phyloP scores from a whole-genome alignment of 2,113 vertebrate genomes.

The Apodemus speciosus region DNA sequence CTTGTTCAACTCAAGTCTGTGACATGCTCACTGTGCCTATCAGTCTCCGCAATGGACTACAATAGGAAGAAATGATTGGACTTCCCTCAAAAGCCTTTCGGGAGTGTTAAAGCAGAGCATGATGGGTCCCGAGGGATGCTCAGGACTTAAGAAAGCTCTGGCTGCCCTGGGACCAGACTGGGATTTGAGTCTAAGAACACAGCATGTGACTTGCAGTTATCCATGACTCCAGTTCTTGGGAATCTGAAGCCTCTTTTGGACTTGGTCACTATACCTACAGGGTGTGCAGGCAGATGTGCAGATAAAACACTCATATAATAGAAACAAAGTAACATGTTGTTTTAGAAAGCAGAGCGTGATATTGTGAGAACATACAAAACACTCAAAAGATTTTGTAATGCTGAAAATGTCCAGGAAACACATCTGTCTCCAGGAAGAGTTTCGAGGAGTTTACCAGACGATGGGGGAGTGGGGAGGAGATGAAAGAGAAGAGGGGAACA shows the following conservation, averaged over 20 bases:
- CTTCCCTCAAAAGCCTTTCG: background rate
- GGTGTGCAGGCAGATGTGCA: background rate
- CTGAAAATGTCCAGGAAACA: background rate
- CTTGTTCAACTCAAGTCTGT: background rate
- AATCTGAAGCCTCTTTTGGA: background rate
- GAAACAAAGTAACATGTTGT: background rate
- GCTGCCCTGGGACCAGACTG: background rate
- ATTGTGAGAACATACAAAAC: background rate
- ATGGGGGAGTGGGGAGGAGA: rapidly evolving
- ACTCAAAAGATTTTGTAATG: background rate
- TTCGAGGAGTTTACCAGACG: background rate
- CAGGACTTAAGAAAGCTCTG: background rate
- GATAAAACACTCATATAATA: background rate
- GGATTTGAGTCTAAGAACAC: background rate
- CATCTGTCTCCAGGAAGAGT: background rate
- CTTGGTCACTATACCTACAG: background rate
- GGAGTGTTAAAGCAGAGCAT: background rate
- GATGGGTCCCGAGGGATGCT: background rate
- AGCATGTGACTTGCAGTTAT: background rate
- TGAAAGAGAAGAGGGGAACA: background rate
- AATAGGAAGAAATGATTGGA: background rate
- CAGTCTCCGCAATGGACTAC: background rate
- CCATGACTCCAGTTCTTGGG: background rate
- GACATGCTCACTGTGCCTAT: background rate
- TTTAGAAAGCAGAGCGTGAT: background rate